Evolutionary conservation across 2,888 invertebrate genomes (phyloP).

Genomic region (Rhopalosiphum nymphaeae): DNA sequence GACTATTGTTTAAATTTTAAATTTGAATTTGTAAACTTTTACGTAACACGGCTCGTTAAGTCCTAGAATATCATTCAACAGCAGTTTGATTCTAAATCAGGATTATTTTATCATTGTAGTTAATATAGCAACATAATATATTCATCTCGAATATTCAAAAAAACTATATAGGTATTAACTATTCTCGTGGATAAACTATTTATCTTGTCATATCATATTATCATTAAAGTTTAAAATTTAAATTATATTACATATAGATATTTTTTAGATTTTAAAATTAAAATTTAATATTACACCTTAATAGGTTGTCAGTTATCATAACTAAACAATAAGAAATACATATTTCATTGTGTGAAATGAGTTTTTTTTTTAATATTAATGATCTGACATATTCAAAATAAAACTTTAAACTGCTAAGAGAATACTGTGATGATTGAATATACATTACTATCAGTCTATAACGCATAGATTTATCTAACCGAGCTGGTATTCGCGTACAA

Average conservation of each 20-base stretch:
- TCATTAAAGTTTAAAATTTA: not conserved
- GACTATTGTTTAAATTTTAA: not conserved
- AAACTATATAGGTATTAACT: not conserved
- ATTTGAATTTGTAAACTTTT: not conserved
- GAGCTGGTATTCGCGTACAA: not conserved
- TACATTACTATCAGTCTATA: not conserved
- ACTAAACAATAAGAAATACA: not conserved
- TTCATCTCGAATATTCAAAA: not conserved
- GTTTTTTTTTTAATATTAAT: not conserved
- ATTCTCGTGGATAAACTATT: not conserved
- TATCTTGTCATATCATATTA: not conserved
- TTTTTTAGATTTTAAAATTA: not conserved
- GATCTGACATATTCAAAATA: not conserved
- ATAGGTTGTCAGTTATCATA: not conserved
- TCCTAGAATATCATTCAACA: not conserved
- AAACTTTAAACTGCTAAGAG: not conserved
- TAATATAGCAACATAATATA: not conserved
- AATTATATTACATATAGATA: not conserved
- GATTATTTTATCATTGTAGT: not conserved
- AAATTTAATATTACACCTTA: not conserved
- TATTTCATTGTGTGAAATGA: not conserved
- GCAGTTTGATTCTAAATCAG: not conserved
- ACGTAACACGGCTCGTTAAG: not conserved
- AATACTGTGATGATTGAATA: not conserved
- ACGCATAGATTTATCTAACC: not conserved